Percentiles rank a stretch among this genome's conserved stretches.
Conservation (phyloP, 1,140 invertebrate genomes). For the Apis dorsata region DNA sequence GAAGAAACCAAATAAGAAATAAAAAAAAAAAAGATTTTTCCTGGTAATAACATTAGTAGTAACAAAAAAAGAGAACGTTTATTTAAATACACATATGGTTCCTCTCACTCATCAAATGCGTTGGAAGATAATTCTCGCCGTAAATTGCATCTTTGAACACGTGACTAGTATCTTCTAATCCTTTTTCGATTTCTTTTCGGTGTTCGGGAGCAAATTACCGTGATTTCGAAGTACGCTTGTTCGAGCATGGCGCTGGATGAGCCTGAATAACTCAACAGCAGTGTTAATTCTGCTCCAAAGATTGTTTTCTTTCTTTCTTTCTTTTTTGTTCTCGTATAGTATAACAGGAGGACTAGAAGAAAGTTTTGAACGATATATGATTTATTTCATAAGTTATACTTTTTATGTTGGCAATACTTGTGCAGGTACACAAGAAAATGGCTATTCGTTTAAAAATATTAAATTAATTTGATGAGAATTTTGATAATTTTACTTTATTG, state of each 20-base stretch:
- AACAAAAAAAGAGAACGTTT: not conserved
- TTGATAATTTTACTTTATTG: not conserved
- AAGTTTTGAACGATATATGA: not conserved
- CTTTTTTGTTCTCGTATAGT: not conserved
- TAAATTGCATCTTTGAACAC: slow-evolving; percentile 15
- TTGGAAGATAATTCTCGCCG: slow-evolving; percentile 31
- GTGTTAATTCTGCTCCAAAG: not conserved
- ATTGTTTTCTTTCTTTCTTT: not conserved
- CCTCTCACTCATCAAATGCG: not conserved
- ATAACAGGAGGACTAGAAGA: not conserved
- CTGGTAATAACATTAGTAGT: not conserved
- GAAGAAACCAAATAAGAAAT: not conserved
- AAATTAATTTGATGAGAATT: not conserved
- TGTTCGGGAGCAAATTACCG: slow-evolving; percentile 28
- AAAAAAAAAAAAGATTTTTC: not conserved
- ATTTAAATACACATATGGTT: not conserved
- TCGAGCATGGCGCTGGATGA: slow-evolving; percentile 9
- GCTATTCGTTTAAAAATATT: not conserved
- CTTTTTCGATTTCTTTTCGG: too few relatives aligned
- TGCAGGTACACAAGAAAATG: not conserved
- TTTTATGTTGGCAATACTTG: not conserved
- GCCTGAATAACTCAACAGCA: not conserved
- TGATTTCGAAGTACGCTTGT: slow-evolving; percentile 39
- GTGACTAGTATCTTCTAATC: not conserved
- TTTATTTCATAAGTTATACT: not conserved